Conservation (phyloP, 2,888 invertebrate species). For the Psylliodes chrysocephalus region DNA sequence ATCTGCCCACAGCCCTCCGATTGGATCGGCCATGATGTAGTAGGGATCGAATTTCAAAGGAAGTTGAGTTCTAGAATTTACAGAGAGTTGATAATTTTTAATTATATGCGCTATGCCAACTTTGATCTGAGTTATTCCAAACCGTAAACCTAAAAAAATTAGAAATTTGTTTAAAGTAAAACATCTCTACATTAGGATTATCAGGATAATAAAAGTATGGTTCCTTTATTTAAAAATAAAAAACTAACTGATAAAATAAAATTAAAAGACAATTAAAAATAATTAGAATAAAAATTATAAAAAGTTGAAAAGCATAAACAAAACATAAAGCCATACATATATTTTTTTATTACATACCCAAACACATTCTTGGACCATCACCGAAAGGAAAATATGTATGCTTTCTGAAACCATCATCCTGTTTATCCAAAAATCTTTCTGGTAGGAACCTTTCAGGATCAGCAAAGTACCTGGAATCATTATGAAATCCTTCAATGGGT, state of each 20-base stretch:
- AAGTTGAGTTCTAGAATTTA: constrained; percentile 50
- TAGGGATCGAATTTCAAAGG: constrained; percentile 50
- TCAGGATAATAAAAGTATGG: no score
- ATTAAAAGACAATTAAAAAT: no score
- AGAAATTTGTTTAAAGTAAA: no score
- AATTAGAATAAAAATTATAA: no score
- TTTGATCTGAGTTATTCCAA: constrained; percentile 58
- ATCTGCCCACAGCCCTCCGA: constrained; percentile 51
- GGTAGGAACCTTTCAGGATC: constrained; percentile 62
- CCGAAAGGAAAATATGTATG: constrained; percentile 54
- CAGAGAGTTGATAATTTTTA: constrained; percentile 54
- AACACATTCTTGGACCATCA: constrained; percentile 54
- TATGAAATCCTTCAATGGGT: constrained; percentile 57
- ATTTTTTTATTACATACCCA: constrained; percentile 49
- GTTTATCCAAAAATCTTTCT: constrained; percentile 57
- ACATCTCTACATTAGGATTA: no score
- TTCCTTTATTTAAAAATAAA: no score
- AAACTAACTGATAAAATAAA: no score
- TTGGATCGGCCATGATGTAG: constrained; percentile 43
- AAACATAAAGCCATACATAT: no score
- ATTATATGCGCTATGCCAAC: constrained; percentile 58
- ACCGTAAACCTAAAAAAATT: constrained; percentile 49
- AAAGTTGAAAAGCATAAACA: no score
- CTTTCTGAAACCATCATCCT: constrained; percentile 46
- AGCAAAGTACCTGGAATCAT: constrained; percentile 58